Percentiles rank a stretch among this genome's conserved stretches.
Evolutionary conservation across 92 coral and sea anemone genomes (phyloP).

Genomic region (Micromussa lordhowensis): DNA sequence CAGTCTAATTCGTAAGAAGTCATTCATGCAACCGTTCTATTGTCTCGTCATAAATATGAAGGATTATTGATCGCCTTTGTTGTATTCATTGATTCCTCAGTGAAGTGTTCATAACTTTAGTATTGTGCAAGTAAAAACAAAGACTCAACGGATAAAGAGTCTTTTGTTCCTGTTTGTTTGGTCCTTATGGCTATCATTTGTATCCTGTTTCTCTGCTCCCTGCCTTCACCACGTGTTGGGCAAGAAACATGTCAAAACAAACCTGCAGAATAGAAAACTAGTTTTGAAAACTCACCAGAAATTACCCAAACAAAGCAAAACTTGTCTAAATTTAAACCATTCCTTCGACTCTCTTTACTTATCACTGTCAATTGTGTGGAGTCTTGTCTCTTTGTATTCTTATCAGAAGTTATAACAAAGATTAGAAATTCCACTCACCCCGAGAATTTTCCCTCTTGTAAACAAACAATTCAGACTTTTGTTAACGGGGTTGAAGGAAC

Average conservation of each 20-base stretch:
- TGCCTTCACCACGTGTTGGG: conserved; percentile 27
- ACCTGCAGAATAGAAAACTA: conserved; percentile 25
- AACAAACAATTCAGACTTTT: conserved; percentile 40
- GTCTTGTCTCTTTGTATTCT: conserved; percentile 18
- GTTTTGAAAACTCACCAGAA: conserved; percentile 3
- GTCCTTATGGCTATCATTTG: conserved; percentile 2
- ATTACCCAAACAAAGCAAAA: neutral
- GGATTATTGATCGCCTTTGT: conserved; percentile 31
- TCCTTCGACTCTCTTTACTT: conserved; percentile 5
- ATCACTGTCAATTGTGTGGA: neutral
- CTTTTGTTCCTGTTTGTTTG: conserved; percentile 44
- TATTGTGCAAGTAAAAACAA: conserved; percentile 30
- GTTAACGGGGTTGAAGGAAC: conserved; percentile 16
- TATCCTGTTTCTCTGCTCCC: conserved; percentile 5
- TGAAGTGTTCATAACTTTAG: conserved; percentile 28
- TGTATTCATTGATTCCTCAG: conserved; percentile 33
- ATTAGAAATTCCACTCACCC: conserved; percentile 44
- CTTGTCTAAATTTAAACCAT: conserved; percentile 8
- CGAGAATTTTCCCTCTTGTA: conserved; percentile 29
- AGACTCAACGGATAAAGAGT: conserved; percentile 18
- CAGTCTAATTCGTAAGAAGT: neutral
- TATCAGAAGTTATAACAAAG: conserved; percentile 31
- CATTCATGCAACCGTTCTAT: conserved; percentile 21
- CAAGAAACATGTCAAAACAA: conserved; percentile 35
- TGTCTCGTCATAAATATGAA: conserved; percentile 2